A percentile compares a stretch with the other conserved stretches of the same genome.
phyloP scores from a whole-genome alignment of 2,888 invertebrate genomes.

The Drosophila lacicola region DNA sequence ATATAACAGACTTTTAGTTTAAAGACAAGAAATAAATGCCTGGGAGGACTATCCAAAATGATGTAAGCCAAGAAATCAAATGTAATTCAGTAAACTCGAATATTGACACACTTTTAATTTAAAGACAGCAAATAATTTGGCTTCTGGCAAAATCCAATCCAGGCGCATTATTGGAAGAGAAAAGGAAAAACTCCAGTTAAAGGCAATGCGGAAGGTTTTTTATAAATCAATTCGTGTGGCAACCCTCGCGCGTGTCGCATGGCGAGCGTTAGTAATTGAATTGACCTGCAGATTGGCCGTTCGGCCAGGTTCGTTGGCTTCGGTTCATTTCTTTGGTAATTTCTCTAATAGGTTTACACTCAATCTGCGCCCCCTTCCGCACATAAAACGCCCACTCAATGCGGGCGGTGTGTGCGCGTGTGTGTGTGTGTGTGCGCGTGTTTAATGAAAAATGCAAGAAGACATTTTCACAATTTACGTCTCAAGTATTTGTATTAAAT shows the following conservation, averaged over 20 bases:
- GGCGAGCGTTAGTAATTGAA: conserved; percentile 59
- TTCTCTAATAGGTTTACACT: conserved; percentile 79
- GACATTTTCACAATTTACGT: conserved; percentile 20
- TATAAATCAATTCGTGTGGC: background rate
- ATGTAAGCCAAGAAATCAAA: too few relatives aligned
- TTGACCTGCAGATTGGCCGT: conserved; percentile 61
- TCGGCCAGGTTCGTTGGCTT: conserved; percentile 38
- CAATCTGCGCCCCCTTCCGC: conserved; percentile 57
- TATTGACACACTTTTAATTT: too few relatives aligned
- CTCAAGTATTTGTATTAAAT: conserved; percentile 17
- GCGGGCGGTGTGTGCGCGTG: conserved; percentile 12
- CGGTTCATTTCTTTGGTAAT: conserved; percentile 75
- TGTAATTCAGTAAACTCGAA: too few relatives aligned
- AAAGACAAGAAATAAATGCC: too few relatives aligned
- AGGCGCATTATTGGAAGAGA: too few relatives aligned
- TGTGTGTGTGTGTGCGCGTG: conserved; percentile 11
- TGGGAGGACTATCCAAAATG: too few relatives aligned
- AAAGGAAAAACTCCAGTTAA: too few relatives aligned
- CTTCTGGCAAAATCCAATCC: too few relatives aligned
- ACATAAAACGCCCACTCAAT: conserved; percentile 47
- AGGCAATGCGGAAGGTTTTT: too few relatives aligned
- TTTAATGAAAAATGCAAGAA: conserved; percentile 13
- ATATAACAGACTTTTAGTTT: too few relatives aligned
- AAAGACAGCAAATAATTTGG: too few relatives aligned
- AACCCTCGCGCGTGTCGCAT: conserved; percentile 27